A percentile compares a stretch with the other conserved stretches of the same genome.
Evolutionary conservation across 1,140 invertebrate species (phyloP).

Genomic region (Leptestheria dahalacensis): DNA sequence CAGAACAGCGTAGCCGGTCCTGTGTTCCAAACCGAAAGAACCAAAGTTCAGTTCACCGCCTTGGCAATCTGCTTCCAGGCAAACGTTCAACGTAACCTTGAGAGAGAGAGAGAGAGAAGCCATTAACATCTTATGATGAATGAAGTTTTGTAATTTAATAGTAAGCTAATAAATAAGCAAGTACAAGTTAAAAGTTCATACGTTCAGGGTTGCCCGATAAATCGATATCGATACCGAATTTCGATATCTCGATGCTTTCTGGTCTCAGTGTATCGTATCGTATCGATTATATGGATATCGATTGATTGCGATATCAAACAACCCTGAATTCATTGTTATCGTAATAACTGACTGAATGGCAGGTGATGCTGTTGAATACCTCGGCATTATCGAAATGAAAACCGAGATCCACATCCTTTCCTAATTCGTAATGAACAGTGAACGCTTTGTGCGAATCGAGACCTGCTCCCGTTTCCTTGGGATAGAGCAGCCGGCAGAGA

Average conservation of each 20-base stretch:
- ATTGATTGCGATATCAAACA: no score
- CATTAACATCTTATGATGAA: not conserved
- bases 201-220: no score
- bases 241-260: no score
- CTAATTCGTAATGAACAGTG: constrained; percentile 29
- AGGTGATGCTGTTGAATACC: no score
- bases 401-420: constrained; percentile 28
- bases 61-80: constrained; percentile 25
- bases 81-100: constrained; percentile 31
- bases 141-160: no score
- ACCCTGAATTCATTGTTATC: no score
- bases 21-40: constrained; percentile 21
- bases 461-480: constrained; percentile 23
- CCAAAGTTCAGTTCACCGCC: constrained; percentile 31
- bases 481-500: constrained; percentile 26
- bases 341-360: no score
- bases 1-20: constrained; percentile 24
- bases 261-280: no score
- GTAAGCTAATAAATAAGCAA: no score
- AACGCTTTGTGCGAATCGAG: constrained; percentile 35
- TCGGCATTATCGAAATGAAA: constrained; percentile 35
- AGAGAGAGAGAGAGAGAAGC: not conserved
- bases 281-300: no score
- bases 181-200: no score
- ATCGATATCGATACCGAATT: no score